phyloP scores from a whole-genome alignment of 2,797 vertebrate species.

The Remorina albescens region DNA sequence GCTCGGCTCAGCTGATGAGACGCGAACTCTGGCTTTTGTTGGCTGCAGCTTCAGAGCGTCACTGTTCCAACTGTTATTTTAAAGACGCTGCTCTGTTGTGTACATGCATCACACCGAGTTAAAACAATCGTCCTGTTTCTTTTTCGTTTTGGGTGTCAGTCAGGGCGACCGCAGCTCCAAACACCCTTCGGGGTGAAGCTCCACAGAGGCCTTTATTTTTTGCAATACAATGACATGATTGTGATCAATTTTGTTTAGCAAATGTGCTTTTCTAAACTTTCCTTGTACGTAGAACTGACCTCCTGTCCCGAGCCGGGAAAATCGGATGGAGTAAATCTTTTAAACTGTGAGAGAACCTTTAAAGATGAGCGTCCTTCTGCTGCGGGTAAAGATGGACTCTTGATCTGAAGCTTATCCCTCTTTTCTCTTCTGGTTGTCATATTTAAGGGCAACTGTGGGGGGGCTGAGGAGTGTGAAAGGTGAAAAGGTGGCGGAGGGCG shows the following conservation, averaged over 20 bases:
- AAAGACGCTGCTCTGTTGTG: not conserved
- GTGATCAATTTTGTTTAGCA: not conserved
- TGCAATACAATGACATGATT: not conserved
- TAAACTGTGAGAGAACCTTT: not conserved
- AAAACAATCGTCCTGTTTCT: not conserved
- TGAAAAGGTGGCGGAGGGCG: conserved; percentile 20
- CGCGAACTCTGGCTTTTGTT: no score
- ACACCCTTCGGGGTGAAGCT: not conserved
- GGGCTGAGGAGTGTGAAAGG: conserved; percentile 10
- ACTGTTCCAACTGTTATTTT: not conserved
- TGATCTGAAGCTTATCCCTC: not conserved
- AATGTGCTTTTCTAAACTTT: not conserved
- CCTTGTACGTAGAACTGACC: not conserved
- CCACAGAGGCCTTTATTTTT: not conserved
- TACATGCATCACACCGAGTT: not conserved
- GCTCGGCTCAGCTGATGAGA: no score
- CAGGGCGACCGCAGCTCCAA: no score
- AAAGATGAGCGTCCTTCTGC: not conserved
- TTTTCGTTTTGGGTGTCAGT: no score
- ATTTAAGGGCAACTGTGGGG: conserved; percentile 9
- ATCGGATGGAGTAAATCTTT: no score
- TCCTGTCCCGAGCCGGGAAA: not conserved
- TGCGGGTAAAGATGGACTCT: not conserved
- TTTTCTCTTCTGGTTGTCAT: not conserved
- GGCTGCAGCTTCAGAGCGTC: conserved; percentile 7